Percentiles rank a stretch among this genome's conserved stretches.
Evolutionary conservation across 2,113 vertebrate species (phyloP).

Genomic region (Psittacara wagleri): DNA sequence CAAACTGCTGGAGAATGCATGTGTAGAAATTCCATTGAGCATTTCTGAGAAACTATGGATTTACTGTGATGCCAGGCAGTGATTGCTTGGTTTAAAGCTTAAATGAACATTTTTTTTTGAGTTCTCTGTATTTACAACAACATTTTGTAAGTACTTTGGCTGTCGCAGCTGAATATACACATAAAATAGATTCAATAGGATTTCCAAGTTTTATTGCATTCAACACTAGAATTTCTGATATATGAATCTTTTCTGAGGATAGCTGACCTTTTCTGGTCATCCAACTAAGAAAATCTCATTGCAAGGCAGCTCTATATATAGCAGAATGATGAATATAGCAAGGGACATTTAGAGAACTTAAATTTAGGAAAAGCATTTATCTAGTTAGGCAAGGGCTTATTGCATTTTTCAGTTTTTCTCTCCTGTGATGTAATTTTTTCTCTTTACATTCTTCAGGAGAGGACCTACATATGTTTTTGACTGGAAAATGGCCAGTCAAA

Average conservation of each 20-base stretch:
- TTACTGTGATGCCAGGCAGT: not conserved
- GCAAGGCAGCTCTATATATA: not conserved
- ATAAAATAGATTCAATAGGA: not conserved
- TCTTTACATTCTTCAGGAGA: not conserved
- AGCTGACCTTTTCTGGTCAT: not conserved
- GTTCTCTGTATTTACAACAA: not conserved
- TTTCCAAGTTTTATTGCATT: not conserved
- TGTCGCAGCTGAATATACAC: not conserved
- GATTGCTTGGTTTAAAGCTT: not conserved
- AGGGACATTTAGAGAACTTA: not conserved
- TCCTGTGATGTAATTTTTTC: not conserved
- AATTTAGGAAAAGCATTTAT: not conserved
- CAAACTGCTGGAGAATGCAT: not conserved
- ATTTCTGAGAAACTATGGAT: not conserved
- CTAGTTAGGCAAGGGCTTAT: not conserved
- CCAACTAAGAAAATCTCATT: not conserved
- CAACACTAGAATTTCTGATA: not conserved
- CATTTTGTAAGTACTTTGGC: not conserved
- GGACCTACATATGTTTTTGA: not conserved
- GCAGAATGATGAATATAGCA: not conserved
- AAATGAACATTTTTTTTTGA: not conserved
- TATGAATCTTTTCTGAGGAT: not conserved
- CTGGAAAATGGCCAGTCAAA: not conserved
- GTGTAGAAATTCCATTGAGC: not conserved
- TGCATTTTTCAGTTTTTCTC: not conserved